Base-by-base conservation (phyloP, 2,113 vertebrate genomes). In the Percina caprodes region DNA sequence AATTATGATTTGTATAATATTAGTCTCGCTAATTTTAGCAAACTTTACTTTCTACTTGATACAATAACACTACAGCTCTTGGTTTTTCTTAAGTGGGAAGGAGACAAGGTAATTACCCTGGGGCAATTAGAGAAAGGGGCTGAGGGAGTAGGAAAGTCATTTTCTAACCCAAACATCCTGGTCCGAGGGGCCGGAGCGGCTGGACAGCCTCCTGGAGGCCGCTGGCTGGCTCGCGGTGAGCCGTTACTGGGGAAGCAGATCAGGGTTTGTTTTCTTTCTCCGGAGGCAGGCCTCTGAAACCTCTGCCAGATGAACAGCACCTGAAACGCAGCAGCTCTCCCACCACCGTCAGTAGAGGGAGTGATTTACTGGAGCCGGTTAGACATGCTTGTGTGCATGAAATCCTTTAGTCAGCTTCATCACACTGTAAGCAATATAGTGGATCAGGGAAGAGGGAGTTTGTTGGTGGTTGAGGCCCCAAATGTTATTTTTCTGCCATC, bases 151-250 rank as follows among this genome's bases (percentile, higher is more conserved):
- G 89, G 93, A 90, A 92, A 94, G 93, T 95, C 92, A 93, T 95
- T 95, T 94, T 94, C 90, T 93, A 94, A 95, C 90, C 91, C 93
- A 95, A 95, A 95, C 94, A 95, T 95, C 94, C 95, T 95, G 94
- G 92, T 94, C 93, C 83, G 86, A 82, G 90, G 86, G 88, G 88
- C 88, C 83, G 79, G 77, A 87, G 88, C 49, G 88, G 85, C 87
- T 85, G 91, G 88, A 77, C 82, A 63, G 84, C 82, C 82, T 91
- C 85, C 89, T 79, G 88, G 85, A 91, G 88, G 92, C 85, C 76
- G 82, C 74, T 88, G 69, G 83, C 82, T 83, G 85, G 77, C 84
- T 85, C 59, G 70, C 74, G 42, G 88, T 88, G 90, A 92, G 90
- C 86, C 84, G 73, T 81, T 86, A 82, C 45, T 86, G 74, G 83